A percentile compares a stretch with the other conserved stretches of the same genome.
Evolutionary conservation across 2,888 invertebrate genomes (phyloP).

Genomic region (Entomobrya multifasciata): DNA sequence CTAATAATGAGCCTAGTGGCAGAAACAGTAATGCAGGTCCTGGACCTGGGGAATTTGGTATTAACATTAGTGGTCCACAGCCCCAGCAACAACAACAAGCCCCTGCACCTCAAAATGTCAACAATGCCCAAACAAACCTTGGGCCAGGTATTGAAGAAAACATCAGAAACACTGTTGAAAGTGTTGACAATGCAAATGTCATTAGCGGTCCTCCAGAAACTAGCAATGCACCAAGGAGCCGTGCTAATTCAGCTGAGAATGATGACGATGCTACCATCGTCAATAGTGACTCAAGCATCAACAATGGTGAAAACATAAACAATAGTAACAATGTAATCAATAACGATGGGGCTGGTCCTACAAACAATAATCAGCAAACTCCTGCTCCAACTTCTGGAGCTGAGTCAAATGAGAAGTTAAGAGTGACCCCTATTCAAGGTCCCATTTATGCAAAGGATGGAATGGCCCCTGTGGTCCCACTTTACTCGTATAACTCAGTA

Average conservation of each 20-base stretch:
- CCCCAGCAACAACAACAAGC: slow-evolving; percentile 32
- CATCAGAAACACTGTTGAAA: too few species aligned
- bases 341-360: background rate
- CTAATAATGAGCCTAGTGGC: background rate
- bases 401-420: slow-evolving; percentile 81
- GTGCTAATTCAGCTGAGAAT: background rate
- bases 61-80: slow-evolving; percentile 26
- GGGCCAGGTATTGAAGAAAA: background rate
- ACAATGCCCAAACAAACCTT: background rate
- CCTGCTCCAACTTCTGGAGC: slow-evolving; percentile 2
- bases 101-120: background rate
- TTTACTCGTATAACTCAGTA: slow-evolving; percentile 91
- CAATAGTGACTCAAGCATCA: slow-evolving; percentile 17
- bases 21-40: slow-evolving; percentile 13
- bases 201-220: slow-evolving; percentile 4
- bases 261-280: slow-evolving; percentile 13
- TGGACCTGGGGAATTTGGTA: slow-evolving; percentile 35
- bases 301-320: slow-evolving; percentile 20
- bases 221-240: background rate
- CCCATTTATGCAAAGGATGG: slow-evolving; percentile 93
- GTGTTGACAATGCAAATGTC: background rate
- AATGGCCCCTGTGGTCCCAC: slow-evolving; percentile 91
- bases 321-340: background rate
- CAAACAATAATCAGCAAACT: slow-evolving; percentile 29
- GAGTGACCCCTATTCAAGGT: slow-evolving; percentile 92